These are phyloP conservation scores for Netelia inedita DNA, from an alignment of 2,888 invertebrate genomes.

Conservation along the genomic window DNA sequence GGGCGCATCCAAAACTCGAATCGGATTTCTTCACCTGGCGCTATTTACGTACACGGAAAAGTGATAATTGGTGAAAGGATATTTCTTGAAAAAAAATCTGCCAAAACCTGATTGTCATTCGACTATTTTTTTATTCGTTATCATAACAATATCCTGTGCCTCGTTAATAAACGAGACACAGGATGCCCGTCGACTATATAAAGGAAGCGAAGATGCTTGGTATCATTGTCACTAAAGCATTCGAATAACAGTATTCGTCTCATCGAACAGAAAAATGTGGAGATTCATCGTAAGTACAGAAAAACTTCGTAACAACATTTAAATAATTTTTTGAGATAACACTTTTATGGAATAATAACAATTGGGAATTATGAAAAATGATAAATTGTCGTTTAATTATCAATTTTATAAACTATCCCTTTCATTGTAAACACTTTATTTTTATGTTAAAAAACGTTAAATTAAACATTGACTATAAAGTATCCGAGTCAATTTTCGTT, in stretches of 20 bases:
- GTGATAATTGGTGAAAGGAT: slow-evolving; percentile 18
- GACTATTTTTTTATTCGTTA: neutral
- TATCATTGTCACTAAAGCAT: slow-evolving; percentile 31
- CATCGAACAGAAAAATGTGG: slow-evolving; percentile 31
- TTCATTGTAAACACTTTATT: too few species aligned
- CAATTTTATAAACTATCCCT: too few species aligned
- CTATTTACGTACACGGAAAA: neutral
- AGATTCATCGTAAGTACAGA: slow-evolving; percentile 49
- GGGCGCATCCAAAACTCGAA: neutral
- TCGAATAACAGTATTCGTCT: neutral
- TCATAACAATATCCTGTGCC: neutral
- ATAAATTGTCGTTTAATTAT: neutral
- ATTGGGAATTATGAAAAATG: neutral
- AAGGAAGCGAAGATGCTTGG: slow-evolving; percentile 36
- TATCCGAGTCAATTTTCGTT: neutral
- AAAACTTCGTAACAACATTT: neutral
- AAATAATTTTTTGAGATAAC: neutral
- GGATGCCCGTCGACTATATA: slow-evolving; percentile 34
- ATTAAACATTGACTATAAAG: too few species aligned
- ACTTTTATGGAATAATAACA: neutral
- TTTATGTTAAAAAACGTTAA: too few species aligned
- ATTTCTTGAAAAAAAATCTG: neutral
- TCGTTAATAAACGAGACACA: slow-evolving; percentile 3
- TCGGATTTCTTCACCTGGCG: neutral
- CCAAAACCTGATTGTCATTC: slow-evolving; percentile 17